phyloP scores from a whole-genome alignment of 2,888 invertebrate genomes.

The Neoascia interrupta region DNA sequence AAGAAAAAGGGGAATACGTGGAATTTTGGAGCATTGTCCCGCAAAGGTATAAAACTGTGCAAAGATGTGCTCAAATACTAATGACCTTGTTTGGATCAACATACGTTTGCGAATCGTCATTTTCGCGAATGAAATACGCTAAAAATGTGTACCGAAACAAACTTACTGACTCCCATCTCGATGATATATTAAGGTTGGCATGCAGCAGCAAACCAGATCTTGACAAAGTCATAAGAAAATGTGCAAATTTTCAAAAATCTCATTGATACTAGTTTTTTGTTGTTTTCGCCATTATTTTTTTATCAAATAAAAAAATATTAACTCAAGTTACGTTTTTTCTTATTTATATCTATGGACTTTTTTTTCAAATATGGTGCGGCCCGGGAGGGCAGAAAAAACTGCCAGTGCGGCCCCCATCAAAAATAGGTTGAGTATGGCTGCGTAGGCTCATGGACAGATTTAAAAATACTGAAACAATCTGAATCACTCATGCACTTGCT shows the following conservation, averaged over 20 bases:
- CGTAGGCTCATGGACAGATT: neutral
- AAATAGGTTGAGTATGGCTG: too few species aligned
- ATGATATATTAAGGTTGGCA: neutral
- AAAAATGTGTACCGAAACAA: neutral
- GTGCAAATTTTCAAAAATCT: too few species aligned
- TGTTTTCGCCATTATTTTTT: too few species aligned
- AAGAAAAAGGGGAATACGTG: neutral
- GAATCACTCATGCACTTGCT: neutral
- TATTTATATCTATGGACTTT: too few species aligned
- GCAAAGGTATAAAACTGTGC: neutral
- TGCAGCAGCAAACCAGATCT: too few species aligned
- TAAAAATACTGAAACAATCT: slow-evolving; percentile 1
- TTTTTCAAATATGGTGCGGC: too few species aligned
- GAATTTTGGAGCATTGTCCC: neutral
- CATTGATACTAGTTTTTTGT: too few species aligned
- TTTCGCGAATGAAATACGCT: neutral
- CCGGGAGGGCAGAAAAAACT: too few species aligned
- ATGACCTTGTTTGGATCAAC: neutral
- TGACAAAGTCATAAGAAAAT: too few species aligned
- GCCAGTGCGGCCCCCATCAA: too few species aligned
- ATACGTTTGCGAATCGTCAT: neutral
- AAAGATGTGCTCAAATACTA: neutral
- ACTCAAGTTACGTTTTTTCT: too few species aligned
- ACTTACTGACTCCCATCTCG: neutral
- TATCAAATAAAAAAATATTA: too few species aligned